phyloP scores from a whole-genome alignment of 2,797 vertebrate species.

The Naso thynnoides region DNA sequence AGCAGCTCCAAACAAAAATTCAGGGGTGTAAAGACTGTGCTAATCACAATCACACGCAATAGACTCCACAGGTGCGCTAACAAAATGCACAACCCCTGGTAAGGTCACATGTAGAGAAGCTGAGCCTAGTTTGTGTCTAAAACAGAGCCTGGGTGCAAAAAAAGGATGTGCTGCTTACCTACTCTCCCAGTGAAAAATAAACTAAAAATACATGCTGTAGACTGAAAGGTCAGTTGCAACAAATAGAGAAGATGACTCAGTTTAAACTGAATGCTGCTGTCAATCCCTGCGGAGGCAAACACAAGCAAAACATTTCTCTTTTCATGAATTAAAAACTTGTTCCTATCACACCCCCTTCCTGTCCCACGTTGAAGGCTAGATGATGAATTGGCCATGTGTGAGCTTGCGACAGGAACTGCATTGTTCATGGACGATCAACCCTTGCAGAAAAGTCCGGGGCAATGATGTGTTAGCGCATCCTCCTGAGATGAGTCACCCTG shows the following conservation, averaged over 20 bases:
- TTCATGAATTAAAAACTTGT: constrained; percentile 65
- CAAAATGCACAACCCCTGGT: constrained; percentile 20
- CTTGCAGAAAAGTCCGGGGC: constrained; percentile 72
- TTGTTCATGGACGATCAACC: constrained; percentile 82
- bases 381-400: constrained; percentile 77
- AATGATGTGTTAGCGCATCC: constrained; percentile 81
- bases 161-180: constrained; percentile 4
- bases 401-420: constrained; percentile 69
- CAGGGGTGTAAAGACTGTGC: constrained; percentile 30
- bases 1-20: constrained; percentile 25
- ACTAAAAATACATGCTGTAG: constrained; percentile 6
- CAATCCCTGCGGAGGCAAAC: constrained; percentile 28
- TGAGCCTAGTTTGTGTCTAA: constrained; percentile 30
- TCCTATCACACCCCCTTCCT: constrained; percentile 15
- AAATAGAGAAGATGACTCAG: constrained; percentile 36
- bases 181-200: constrained; percentile 10
- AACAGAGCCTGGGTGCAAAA: constrained; percentile 6
- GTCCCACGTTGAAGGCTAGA: constrained; percentile 46
- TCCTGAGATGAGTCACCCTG: constrained; percentile 82
- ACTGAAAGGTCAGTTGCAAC: constrained; percentile 28
- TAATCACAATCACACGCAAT: constrained; percentile 45
- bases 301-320: constrained; percentile 47
- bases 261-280: constrained; percentile 36
- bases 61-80: constrained; percentile 39
- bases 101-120: constrained; percentile 3